These are phyloP conservation scores for Tragopan temminckii DNA, from an alignment of 2,797 vertebrate species.

Conservation along the genomic window DNA sequence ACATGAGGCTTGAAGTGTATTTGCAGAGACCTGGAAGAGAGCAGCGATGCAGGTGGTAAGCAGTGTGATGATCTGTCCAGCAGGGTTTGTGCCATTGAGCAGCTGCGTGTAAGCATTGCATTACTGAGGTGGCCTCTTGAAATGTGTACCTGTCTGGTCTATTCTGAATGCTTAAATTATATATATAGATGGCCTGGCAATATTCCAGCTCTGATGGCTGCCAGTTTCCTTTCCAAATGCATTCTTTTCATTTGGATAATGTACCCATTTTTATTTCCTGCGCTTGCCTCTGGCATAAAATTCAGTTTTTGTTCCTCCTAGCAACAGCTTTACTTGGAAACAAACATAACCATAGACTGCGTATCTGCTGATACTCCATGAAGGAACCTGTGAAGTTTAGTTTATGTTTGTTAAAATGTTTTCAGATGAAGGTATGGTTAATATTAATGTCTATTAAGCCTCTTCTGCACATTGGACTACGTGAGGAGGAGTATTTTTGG, in stretches of 20 bases:
- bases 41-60: neutral
- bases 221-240: constrained; percentile 12
- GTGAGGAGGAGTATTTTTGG: neutral
- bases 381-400: neutral
- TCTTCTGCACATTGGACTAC: neutral
- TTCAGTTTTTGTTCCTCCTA: constrained; percentile 17
- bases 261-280: constrained; percentile 31
- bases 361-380: neutral
- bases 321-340: constrained; percentile 14
- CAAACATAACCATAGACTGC: neutral
- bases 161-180: constrained; percentile 13
- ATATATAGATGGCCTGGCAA: constrained; percentile 20
- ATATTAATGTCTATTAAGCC: neutral
- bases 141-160: neutral
- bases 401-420: neutral
- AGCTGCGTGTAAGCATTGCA: rapidly evolving
- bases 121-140: neutral
- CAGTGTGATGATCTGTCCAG: neutral
- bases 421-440: neutral
- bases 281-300: constrained; percentile 1
- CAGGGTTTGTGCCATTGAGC: neutral
- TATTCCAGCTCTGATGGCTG: neutral
- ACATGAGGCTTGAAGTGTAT: neutral
- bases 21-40: neutral
- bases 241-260: neutral